Evolutionary conservation across 2,888 invertebrate species (phyloP), one percentile per base, ranked within the genome.

Genomic region (Lypha dubia): DNA sequence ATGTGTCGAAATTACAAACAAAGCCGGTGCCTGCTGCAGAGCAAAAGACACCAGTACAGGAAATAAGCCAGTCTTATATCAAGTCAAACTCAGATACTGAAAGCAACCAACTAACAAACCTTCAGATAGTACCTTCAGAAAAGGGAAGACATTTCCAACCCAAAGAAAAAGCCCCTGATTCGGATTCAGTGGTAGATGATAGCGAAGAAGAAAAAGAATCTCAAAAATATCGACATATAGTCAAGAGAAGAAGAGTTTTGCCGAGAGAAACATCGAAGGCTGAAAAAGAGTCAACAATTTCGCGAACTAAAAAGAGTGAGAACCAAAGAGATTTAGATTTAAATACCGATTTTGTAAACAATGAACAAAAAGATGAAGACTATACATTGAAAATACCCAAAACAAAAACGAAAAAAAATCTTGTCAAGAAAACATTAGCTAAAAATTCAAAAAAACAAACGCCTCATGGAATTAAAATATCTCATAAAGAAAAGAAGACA

Each of bases 171-270:
- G 24, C 24, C 15, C 24, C 41, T 0, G 81, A 84, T 88, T 94
- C 94, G 89, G 95, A 96, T 88, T 96, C 96, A 90, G 93, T 94
- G 82, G 93, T 95, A 71, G 94, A 92, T 15, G 95, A 95, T 87
- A 96, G 95, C 92, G 96, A 95, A 87, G 94, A 95, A 49, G 95
- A 95, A 88, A 81, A 83, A 3, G 87, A 88, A n/a, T 81, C 86
- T 6, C 86, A 88, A 28, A 93, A 93, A 85, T 92, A 94, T 87
- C 93, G 94, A 86, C 95, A 94, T 65, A 93, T 94, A 46, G 92
- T 93, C 1, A 95, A 95, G 87, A 93, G 94, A 86, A 92, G 93
- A 71, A 93, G 93, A 90, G 76, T 93, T 1, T 44, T 81, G 1
- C 15, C 38, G n/a, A 32, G 76, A 9, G 44, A 20, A 15, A 65